Evolutionary conservation across 1,140 invertebrate genomes (phyloP), one percentile per base, ranked within the genome.

Genomic region (Coenobita brevimanus): DNA sequence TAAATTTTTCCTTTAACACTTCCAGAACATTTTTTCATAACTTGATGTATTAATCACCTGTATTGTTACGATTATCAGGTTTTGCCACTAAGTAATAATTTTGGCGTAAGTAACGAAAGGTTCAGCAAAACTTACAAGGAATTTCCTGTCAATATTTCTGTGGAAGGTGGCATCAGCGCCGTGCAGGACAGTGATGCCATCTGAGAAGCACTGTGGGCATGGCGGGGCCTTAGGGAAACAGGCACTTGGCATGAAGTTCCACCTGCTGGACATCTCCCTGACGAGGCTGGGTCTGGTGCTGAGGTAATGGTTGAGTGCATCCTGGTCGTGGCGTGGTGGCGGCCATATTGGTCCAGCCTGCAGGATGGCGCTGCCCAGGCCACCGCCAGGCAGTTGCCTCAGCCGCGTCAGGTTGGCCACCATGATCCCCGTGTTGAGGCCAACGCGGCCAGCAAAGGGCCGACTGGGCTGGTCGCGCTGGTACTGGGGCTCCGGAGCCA

Each of bases 401-500:
- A 88, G 69, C 46, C 73, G 36, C 8, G 89, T 90, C 54, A 90
- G 73, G 50, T 90, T 90, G 33, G 75, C 76, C 1, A 60, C 62
- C 85, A 90, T 88, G 8, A 90, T 73, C 1, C 89, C 89, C 3
- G 89, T 86, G 46, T 88, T 90, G 62, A 88, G 76, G 13, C 89
- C 89, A 13, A 71, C 81, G 2, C 60, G 41, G 24, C 89, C 89
- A 4, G 85, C 89, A 38, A 27, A 87, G n/a, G 84, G 89, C 0
- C 62, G 46, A 21, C 24, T 43, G 41, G 75, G 73, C 0, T 43
- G 43, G n/a, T 90, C 85, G 38, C 75, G 13, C 38, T 67, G n/a
- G 62, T 90, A 90, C 80, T 78, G 86, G 67, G 86, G 85, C 54
- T 90, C 89, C 24, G 89, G 73, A 6, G 82, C 84, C 38, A 88